Base-by-base conservation (phyloP, 2,888 invertebrate genomes). In the Drosophila parthenogenetica region DNA sequence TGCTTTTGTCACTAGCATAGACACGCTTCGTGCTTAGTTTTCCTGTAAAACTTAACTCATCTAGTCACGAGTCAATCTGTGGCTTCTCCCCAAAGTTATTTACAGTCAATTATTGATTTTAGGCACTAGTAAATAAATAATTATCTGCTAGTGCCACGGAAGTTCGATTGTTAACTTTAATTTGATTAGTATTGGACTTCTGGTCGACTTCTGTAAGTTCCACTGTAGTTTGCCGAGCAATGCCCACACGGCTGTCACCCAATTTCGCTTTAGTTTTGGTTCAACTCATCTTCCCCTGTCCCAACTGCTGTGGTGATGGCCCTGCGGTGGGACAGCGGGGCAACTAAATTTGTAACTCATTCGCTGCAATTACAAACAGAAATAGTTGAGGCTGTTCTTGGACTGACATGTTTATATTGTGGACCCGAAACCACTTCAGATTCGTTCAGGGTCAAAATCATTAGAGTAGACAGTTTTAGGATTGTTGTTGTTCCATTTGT, bases 401-500 rank as follows among this genome's bases (percentile, higher is more conserved):
- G 17, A 37, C 48, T 54, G 65, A 75, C 65, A 73, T 87, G 85
- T 81, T 81, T 80, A 83, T 69, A 69, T 65, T 62, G 35, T 42
- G 65, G 45, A 62, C 58, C 74, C 83, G 81, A 73, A 80, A 76
- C 76, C 87, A 80, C 89, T 84, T 88, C 87, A 88, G 65, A 88
- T 86, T 83, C 77, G 87, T 87, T 88, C 84, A 85, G 87, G 89
- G 84, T 88, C 89, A 88, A 69, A 81, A 77, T 88, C 89, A 85
- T 85, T 86, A 86, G 73, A 69, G 62, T 66, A 77, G 77, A 73
- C 69, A 78, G 76, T 61, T 46, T 35, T 22, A 17, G 42, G 13
- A 43, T 66, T 55, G 16, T 17, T 13, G 50, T 35, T 35, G 22
- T 40, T n/a, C n/a, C n/a, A n/a, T n/a, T n/a, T n/a, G 25, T 48